Percentiles rank a stretch among this genome's conserved stretches.
Conservation (phyloP, 2,113 vertebrate species). For the Phodopus roborovskii region DNA sequence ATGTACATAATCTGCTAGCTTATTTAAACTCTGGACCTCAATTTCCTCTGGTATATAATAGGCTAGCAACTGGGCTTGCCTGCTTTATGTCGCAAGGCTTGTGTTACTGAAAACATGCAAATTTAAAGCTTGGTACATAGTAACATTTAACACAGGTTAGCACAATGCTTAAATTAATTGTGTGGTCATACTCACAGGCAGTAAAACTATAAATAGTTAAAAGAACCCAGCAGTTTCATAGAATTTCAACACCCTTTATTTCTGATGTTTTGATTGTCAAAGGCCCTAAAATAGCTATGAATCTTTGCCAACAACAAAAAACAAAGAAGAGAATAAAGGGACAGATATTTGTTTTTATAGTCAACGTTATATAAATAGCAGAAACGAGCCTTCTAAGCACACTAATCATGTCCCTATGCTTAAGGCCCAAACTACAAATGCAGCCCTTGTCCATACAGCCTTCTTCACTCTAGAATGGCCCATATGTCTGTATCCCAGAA, state of each 20-base stretch:
- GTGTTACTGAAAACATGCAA: neutral
- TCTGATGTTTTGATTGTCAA: conserved; percentile 41
- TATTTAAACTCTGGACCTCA: neutral
- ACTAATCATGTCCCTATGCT: conserved; percentile 13
- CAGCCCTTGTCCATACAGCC: neutral
- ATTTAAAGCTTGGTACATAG: neutral
- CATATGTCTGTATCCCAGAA: neutral
- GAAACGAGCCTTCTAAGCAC: conserved; percentile 1
- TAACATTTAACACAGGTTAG: neutral
- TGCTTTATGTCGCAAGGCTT: neutral
- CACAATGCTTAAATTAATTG: neutral
- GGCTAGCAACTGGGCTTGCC: neutral
- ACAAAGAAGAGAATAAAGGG: conserved; percentile 41
- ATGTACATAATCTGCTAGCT: neutral
- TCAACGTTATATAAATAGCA: conserved; percentile 57
- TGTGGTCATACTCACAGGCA: neutral
- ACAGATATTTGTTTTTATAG: conserved; percentile 55
- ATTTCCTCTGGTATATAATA: neutral
- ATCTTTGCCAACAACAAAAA: conserved; percentile 13
- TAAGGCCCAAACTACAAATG: neutral
- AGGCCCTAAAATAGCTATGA: conserved; percentile 2
- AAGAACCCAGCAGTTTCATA: neutral
- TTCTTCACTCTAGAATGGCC: neutral
- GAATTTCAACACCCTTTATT: conserved; percentile 25
- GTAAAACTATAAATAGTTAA: neutral